These are phyloP conservation scores for Cyphomyrus plagiostoma DNA, from an alignment of 2,113 vertebrate species.

Conservation along the genomic window DNA sequence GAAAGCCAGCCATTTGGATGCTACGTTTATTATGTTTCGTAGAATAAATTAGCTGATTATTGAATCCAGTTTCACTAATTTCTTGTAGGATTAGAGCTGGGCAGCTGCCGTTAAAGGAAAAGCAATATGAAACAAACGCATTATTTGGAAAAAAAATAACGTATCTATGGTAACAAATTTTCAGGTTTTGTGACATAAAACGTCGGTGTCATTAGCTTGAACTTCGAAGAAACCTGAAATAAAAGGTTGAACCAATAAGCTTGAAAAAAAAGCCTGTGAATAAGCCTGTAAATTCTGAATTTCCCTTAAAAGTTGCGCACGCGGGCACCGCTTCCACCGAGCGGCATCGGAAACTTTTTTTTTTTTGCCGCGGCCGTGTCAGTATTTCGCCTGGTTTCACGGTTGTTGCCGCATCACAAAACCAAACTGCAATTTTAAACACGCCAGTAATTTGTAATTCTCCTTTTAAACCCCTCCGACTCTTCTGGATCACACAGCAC, in stretches of 20 bases:
- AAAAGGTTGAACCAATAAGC: not conserved
- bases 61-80: constrained; percentile 4
- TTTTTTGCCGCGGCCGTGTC: not conserved
- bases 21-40: not conserved
- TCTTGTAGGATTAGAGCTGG: not conserved
- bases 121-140: not conserved
- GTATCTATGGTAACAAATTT: not conserved
- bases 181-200: not conserved
- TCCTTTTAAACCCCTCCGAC: not conserved
- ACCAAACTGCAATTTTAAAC: not conserved
- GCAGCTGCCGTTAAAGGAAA: not conserved
- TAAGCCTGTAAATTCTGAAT: not conserved
- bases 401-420: not conserved
- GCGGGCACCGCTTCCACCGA: not conserved
- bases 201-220: not conserved
- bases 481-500: not conserved
- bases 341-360: not conserved
- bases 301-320: not conserved
- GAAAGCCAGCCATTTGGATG: constrained; percentile 4
- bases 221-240: not conserved
- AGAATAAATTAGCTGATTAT: not conserved
- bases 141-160: not conserved
- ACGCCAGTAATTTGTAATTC: not conserved
- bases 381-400: not conserved
- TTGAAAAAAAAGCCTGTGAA: not conserved